Percentiles rank a stretch among this genome's conserved stretches.
phyloP scores from a whole-genome alignment of 2,113 vertebrate species.

The Thryonomys swinderianus region DNA sequence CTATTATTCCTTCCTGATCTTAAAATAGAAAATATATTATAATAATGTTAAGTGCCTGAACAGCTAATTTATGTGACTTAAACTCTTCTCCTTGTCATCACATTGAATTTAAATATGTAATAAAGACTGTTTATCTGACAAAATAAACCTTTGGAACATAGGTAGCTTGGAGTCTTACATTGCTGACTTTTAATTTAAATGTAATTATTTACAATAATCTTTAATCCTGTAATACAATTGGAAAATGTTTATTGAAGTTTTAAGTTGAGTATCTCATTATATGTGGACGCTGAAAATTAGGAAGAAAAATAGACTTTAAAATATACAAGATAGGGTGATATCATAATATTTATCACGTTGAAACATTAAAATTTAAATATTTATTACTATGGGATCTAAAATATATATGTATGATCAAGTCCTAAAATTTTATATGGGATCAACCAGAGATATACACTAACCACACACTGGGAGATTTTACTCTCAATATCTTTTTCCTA shows the following conservation, averaged over 20 bases:
- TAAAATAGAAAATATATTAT: not conserved
- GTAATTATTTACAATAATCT: not conserved
- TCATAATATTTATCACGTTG: not conserved
- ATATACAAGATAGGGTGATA: not conserved
- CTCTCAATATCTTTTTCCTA: not conserved
- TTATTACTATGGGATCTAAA: not conserved
- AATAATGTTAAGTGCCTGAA: not conserved
- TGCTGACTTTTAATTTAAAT: not conserved
- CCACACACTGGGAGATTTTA: not conserved
- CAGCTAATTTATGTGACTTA: not conserved
- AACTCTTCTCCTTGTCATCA: not conserved
- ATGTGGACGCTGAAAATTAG: not conserved
- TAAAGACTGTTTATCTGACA: not conserved
- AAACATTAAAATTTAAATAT: not conserved
- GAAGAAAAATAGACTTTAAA: not conserved
- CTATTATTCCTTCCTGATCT: not conserved
- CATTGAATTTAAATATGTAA: not conserved
- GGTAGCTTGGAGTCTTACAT: not conserved
- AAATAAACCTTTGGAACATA: not conserved
- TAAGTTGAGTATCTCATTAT: not conserved
- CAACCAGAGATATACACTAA: not conserved
- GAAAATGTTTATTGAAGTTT: not conserved
- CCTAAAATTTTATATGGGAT: not conserved
- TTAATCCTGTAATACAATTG: not conserved
- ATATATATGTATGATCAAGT: not conserved